Evolutionary conservation across 2,113 vertebrate species (phyloP), one percentile per base, ranked within the genome.

Genomic region (Lates calcarifer): DNA sequence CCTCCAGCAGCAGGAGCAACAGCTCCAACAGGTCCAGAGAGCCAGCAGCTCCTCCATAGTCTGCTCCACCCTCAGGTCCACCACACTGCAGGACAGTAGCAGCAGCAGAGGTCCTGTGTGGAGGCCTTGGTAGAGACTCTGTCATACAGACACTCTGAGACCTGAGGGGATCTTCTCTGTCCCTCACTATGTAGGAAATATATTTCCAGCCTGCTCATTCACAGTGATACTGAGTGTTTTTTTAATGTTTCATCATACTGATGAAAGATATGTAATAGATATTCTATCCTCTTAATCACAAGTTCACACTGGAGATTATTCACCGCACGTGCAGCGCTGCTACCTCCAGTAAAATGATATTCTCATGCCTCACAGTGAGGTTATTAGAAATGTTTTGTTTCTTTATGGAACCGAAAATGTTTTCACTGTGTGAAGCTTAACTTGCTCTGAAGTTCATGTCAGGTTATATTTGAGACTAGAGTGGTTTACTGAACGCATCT

Each of bases 61-160:
- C 78, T 67, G n/a, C 55, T 91, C 41, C 76, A 84, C 58, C 43
- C 39, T 85, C 83, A 63, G 82, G 70, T 37, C 83, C 75, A 15
- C 45, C 39, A n/a, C 20, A 37, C 89, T 92, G 74, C 95, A 94
- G 87, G 94, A 92, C 67, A 64, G 49, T 74, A 86, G 69, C 73
- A 85, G 77, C 93, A 94, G 83, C 91, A 91, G 53, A 82, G 79
- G 83, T 6, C 45, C 94, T 0, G 85, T 97, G 78, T 97, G 97
- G 97, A 97, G 96, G 87, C 96, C 97, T 0, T 97, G 96, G 96
- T 96, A 96, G 92, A 94, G 71, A 81, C 70, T 56, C 31, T 63
- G 81, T 26, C 22, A 26, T 64, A 79, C 62, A 73, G 53, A 83
- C 57, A 61, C 39, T 64, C 35, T 64, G 64, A 90, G 45, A 87